These are phyloP conservation scores for Timema podura DNA, from an alignment of 2,888 invertebrate genomes.

Conservation along the genomic window DNA sequence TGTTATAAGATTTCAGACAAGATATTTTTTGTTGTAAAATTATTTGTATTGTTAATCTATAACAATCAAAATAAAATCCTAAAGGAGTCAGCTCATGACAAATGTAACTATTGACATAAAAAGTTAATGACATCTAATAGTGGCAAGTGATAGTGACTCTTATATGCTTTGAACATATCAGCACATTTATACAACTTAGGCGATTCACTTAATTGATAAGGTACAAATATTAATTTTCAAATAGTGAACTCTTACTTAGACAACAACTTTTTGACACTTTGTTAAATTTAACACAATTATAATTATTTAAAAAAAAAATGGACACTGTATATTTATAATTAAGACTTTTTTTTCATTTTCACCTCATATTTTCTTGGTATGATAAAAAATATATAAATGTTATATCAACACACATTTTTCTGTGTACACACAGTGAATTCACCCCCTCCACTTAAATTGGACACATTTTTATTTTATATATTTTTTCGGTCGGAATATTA, in stretches of 20 bases:
- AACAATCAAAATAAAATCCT: too few relatives aligned
- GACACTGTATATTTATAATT: background rate
- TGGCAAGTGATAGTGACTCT: background rate
- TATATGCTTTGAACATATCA: slow-evolving; percentile 20
- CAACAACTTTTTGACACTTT: slow-evolving; percentile 17
- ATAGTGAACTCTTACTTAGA: slow-evolving; percentile 20
- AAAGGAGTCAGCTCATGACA: too few relatives aligned
- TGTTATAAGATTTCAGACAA: slow-evolving; percentile 8
- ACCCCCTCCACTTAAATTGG: slow-evolving; percentile 16
- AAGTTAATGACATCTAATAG: too few relatives aligned
- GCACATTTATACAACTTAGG: slow-evolving; percentile 28
- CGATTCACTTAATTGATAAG: slow-evolving; percentile 19
- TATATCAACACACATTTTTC: slow-evolving; percentile 23
- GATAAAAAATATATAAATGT: slow-evolving; percentile 27
- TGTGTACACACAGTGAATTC: slow-evolving; percentile 20
- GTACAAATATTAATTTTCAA: slow-evolving; percentile 19
- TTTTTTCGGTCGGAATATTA: slow-evolving; percentile 19
- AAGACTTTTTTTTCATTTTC: slow-evolving; percentile 14
- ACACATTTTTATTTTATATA: slow-evolving; percentile 19
- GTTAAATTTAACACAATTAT: slow-evolving; percentile 24
- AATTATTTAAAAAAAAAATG: slow-evolving; percentile 19
- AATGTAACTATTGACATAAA: too few relatives aligned
- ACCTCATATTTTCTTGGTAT: slow-evolving; percentile 18
- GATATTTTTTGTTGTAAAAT: slow-evolving; percentile 7
- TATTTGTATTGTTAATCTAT: too few relatives aligned